Percentiles rank a stretch among this genome's conserved stretches.
These are phyloP conservation scores for Enteromius trimaculatus DNA, from an alignment of 2,797 vertebrate species.

Conservation along the genomic window DNA sequence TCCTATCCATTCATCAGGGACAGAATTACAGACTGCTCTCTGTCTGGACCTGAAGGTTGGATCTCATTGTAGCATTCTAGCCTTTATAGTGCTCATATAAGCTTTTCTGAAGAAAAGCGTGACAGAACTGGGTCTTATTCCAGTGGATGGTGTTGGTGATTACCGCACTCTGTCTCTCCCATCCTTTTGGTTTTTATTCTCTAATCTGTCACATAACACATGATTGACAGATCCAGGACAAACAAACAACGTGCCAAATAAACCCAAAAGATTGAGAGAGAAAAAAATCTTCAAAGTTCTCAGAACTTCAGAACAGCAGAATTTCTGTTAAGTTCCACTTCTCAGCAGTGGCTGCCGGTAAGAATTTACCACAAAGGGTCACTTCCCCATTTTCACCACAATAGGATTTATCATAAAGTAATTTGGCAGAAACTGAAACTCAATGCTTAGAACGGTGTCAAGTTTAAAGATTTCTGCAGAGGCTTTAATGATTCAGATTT, in stretches of 20 bases:
- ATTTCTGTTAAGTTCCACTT: conserved; percentile 1
- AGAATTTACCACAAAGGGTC: conserved; percentile 16
- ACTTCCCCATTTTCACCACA: neutral
- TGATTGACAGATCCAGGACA: conserved; percentile 65
- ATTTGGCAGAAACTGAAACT: conserved; percentile 1
- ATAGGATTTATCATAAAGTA: conserved; percentile 5
- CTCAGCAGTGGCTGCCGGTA: neutral
- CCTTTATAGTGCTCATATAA: conserved; percentile 57
- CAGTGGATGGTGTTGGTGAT: conserved; percentile 59
- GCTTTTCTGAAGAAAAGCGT: conserved; percentile 53
- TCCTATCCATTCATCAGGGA: conserved; percentile 2
- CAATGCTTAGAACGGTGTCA: neutral
- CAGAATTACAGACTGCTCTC: conserved; percentile 38
- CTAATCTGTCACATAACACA: conserved; percentile 57
- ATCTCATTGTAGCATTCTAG: conserved; percentile 56
- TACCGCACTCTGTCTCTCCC: conserved; percentile 54
- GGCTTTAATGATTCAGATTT: too few relatives aligned
- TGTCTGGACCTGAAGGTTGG: conserved; percentile 51
- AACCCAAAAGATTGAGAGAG: conserved; percentile 51
- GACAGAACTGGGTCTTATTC: conserved; percentile 76
- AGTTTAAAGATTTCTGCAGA: neutral
- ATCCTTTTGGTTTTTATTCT: conserved; percentile 63
- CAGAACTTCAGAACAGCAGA: conserved; percentile 28
- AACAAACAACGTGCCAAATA: conserved; percentile 52
- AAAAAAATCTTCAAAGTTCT: conserved; percentile 25